Evolutionary conservation across 1,140 invertebrate genomes (phyloP), one percentile per base, ranked within the genome.

Genomic region (Hyphantria cunea): DNA sequence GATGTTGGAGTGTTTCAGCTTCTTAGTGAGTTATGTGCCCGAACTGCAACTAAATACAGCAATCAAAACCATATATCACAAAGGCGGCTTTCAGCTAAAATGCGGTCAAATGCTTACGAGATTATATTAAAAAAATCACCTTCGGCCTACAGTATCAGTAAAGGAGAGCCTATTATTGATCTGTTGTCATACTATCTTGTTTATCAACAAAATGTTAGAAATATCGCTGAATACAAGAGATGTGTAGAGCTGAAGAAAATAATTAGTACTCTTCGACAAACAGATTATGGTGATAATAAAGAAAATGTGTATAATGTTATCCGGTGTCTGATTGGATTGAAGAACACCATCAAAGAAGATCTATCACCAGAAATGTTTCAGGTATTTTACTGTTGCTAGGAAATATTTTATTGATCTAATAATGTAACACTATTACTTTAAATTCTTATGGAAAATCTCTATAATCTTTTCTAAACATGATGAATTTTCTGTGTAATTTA

Each of bases 21-120:
- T n/a, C 55, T 90, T 49, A 80, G 82, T 7, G 74, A 80, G 31
- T 65, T 90, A 7, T 86, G 87, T 58, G 70, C 66, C 12, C 88
- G 79, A 72, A 82, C 74, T 10, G 80, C 86, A 15, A 67, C 74
- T 31, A 76, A 84, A 68, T 84, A 79, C 68, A 71, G 70, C 58
- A 45, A 54, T 50, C 77, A 80, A 8, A 83, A 63, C 32, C 76
- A 62, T 55, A 64, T 84, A 60, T 81, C 84, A 44, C 82, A 76
- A 17, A 85, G 82, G 53, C 59, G 56, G 6, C 50, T 84, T 10
- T 63, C 69, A 14, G 50, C 74, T 7, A 84, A 82, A 71, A 83
- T 90, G 79, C 76, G 86, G 61, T 82, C 87, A 12, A 72, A 74
- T 41, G 73, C 80, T 0, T 90, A 88, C 52, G 86, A 89, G 51